phyloP scores from a whole-genome alignment of 2,113 vertebrate species.

The Mobula birostris region DNA sequence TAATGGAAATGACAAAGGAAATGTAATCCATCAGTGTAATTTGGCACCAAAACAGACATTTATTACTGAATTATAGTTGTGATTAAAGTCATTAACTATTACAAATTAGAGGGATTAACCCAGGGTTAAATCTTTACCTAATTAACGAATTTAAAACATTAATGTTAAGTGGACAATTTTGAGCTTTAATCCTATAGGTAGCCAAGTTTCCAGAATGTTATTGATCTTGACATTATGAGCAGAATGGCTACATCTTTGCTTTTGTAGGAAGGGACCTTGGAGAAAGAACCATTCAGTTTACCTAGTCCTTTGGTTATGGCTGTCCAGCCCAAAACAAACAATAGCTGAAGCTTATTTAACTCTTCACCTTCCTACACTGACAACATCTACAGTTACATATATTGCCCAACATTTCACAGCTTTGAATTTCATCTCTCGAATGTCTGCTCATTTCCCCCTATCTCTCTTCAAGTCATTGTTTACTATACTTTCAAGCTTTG shows the following conservation, averaged over 20 bases:
- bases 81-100: background rate
- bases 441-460: too few species aligned
- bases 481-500: too few species aligned
- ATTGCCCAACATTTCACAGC: too few species aligned
- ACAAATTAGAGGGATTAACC: too few species aligned
- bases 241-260: background rate
- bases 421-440: too few species aligned
- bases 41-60: background rate
- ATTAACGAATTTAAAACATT: background rate
- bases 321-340: background rate
- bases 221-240: background rate
- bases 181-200: background rate
- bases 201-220: background rate
- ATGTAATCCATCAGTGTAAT: background rate
- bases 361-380: background rate
- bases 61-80: background rate
- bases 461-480: too few species aligned
- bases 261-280: background rate
- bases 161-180: background rate
- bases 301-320: background rate
- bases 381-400: too few species aligned
- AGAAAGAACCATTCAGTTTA: background rate
- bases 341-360: background rate
- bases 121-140: background rate
- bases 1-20: background rate